Conservation (phyloP, 2,888 invertebrate genomes). For the Caenorhabditis sp. region DNA sequence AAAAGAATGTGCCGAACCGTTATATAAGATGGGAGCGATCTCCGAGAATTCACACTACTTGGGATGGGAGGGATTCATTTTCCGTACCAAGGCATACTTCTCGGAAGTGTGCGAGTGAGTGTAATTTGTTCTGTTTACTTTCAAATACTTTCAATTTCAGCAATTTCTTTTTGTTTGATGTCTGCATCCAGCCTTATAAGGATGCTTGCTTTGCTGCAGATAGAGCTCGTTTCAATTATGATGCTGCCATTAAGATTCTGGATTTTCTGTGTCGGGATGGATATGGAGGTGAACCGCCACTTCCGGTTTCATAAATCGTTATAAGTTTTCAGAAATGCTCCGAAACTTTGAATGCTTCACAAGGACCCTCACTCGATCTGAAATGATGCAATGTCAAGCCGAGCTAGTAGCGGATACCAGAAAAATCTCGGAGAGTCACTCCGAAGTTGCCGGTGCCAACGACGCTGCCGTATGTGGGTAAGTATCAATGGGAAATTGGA, state of each 20-base stretch:
- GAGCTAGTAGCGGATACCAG: slow-evolving; percentile 75
- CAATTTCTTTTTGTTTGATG: slow-evolving; percentile 77
- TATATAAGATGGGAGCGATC: slow-evolving; percentile 74
- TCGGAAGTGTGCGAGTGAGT: slow-evolving; percentile 77
- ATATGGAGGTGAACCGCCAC: slow-evolving; percentile 74
- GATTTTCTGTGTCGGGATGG: slow-evolving; percentile 78
- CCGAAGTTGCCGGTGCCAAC: slow-evolving; percentile 37
- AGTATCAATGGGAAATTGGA: not conserved
- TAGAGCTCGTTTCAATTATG: slow-evolving; percentile 70
- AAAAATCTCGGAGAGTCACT: slow-evolving; percentile 67
- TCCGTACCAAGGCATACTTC: slow-evolving; percentile 74
- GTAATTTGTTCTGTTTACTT: not conserved
- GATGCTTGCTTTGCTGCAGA: slow-evolving; percentile 75
- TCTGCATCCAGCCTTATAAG: slow-evolving; percentile 78
- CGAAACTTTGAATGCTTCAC: slow-evolving; percentile 79
- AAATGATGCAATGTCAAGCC: slow-evolving; percentile 80
- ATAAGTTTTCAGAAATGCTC: slow-evolving; percentile 71
- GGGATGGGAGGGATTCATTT: slow-evolving; percentile 74
- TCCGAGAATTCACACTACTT: slow-evolving; percentile 65
- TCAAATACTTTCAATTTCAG: slow-evolving; percentile 51
- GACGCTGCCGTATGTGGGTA: slow-evolving; percentile 77
- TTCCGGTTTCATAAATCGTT: not conserved
- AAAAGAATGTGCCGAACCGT: slow-evolving; percentile 75
- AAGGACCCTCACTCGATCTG: slow-evolving; percentile 75
- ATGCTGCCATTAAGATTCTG: slow-evolving; percentile 74